phyloP scores from a whole-genome alignment of 2,113 vertebrate genomes.

The Sterrhoptilus dennistouni region DNA sequence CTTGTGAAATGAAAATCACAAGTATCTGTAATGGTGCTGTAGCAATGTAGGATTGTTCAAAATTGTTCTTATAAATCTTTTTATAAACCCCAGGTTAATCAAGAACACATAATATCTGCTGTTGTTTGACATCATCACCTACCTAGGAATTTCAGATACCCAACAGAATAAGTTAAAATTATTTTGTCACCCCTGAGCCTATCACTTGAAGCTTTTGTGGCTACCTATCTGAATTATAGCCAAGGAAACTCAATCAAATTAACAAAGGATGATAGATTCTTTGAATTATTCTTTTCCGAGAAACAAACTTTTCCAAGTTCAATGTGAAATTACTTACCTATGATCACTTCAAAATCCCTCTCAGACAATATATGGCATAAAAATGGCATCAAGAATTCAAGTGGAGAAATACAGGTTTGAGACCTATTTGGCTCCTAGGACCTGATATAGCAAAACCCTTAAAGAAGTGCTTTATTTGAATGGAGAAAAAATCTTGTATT shows the following conservation, averaged over 20 bases:
- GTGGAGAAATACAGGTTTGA: background rate
- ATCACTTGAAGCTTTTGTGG: background rate
- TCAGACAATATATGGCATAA: background rate
- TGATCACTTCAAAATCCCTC: background rate
- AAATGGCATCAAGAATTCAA: background rate
- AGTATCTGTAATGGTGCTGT: background rate
- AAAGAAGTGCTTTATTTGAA: background rate
- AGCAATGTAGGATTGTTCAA: background rate
- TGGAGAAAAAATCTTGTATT: background rate
- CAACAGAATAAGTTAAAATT: background rate
- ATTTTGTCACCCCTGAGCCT: background rate
- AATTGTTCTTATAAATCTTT: background rate
- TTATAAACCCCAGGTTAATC: background rate
- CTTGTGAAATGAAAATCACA: background rate
- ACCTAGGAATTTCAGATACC: background rate
- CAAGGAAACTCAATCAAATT: background rate
- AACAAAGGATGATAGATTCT: background rate
- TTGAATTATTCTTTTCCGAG: background rate
- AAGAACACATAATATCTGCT: background rate
- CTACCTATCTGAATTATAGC: background rate
- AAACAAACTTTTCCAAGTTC: background rate
- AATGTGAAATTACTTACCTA: fast-evolving
- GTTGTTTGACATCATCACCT: background rate
- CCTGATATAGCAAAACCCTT: background rate
- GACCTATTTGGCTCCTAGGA: background rate